phyloP scores from a whole-genome alignment of 2,888 invertebrate genomes.

The Metalampra italica region DNA sequence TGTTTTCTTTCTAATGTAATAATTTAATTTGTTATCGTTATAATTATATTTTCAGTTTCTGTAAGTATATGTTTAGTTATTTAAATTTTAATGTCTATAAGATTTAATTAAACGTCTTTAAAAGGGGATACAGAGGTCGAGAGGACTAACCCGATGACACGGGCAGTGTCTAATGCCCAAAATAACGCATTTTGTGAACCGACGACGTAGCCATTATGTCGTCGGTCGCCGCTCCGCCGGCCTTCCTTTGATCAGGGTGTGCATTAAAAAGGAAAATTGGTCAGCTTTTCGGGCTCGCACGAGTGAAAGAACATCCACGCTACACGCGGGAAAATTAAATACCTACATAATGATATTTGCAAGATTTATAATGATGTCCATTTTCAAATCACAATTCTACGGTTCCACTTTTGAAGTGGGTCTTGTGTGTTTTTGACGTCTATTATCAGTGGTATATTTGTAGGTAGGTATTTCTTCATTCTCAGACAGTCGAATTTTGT shows the following conservation, averaged over 20 bases:
- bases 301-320: slow-evolving; percentile 35
- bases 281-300: slow-evolving; percentile 47
- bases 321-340: slow-evolving; percentile 4
- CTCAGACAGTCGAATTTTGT: too few species aligned
- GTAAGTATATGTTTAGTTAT: not conserved
- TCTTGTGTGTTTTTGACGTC: not conserved
- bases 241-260: slow-evolving; percentile 63
- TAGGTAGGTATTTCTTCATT: too few species aligned
- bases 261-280: slow-evolving; percentile 66
- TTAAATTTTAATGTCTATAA: slow-evolving; percentile 3
- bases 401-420: not conserved
- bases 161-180: slow-evolving; percentile 11
- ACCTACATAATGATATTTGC: not conserved
- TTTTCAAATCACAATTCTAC: not conserved
- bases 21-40: slow-evolving; percentile 1
- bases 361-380: slow-evolving; percentile 1
- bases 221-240: slow-evolving; percentile 35
- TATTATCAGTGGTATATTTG: not conserved
- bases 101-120: not conserved
- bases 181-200: slow-evolving; percentile 54
- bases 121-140: not conserved
- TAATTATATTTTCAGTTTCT: not conserved
- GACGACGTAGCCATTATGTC: slow-evolving; percentile 38
- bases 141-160: slow-evolving; percentile 4
- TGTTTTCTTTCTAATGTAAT: slow-evolving; percentile 28